These are phyloP conservation scores for Paguma larvata DNA, from an alignment of 2,797 vertebrate species.

Conservation along the genomic window DNA sequence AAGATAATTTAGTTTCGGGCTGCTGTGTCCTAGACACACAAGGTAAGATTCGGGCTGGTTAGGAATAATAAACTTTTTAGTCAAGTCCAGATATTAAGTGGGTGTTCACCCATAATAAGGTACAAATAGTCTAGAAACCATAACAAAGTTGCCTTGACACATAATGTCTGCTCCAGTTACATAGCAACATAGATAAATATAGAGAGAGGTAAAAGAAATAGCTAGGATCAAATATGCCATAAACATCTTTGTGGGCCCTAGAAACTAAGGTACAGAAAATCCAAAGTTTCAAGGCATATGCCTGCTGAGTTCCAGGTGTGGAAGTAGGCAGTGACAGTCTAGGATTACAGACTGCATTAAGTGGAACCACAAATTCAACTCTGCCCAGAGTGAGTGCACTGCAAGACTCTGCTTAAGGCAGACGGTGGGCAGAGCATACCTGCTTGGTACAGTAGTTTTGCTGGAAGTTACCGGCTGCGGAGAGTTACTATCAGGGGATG, in stretches of 20 bases:
- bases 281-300: not conserved
- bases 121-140: conserved; percentile 1
- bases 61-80: not conserved
- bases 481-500: not conserved
- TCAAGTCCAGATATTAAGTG: not conserved
- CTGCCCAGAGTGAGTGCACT: not conserved
- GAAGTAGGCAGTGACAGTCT: not conserved
- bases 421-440: not conserved
- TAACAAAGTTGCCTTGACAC: conserved; percentile 8
- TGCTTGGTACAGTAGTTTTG: not conserved
- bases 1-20: not conserved
- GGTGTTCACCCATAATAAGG: not conserved
- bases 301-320: not conserved
- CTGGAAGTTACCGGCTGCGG: not conserved
- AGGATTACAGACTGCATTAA: not conserved
- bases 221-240: conserved; percentile 22
- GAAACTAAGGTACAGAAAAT: conserved; percentile 4
- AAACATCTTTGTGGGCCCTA: not conserved
- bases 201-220: conserved; percentile 29
- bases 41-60: not conserved
- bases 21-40: conserved; percentile 14
- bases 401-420: not conserved
- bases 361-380: not conserved
- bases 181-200: not conserved
- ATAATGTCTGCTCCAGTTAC: conserved; percentile 29